Base-by-base conservation (phyloP, 2,888 invertebrate species). In the Protonemura montana region DNA sequence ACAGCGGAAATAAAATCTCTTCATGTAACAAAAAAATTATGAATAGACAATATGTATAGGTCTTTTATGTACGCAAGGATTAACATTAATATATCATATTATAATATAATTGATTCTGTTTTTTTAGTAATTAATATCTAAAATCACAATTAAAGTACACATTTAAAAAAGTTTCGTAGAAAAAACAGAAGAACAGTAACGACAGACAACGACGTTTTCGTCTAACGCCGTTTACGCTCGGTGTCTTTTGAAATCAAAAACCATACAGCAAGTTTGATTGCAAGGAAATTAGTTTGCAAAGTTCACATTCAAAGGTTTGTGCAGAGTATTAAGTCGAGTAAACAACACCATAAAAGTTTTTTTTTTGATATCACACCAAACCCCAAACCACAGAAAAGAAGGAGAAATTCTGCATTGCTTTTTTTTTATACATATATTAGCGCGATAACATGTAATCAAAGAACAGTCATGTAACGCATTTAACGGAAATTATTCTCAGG, bases 141-240 rank as follows among this genome's bases (percentile, higher is more conserved):
- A 86, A 80, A 41, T 86, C 86, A 85, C 85, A 86, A 81, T 42
- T 84, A 86, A 87, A 85, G 42, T 85, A 85, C 80, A 86, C 85
- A 87, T 81, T 85, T 86, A 84, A 85, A 87, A 87, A 87, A 85
- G 85, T 86, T 85, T 86, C 85, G 87, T 86, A 87, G 86, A 87
- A 87, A 87, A 87, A 87, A 86, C 87, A 30, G 83, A 86, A 87
- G 83, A 86, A 87, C 83, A 82, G 80, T 87, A 76, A 87, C 85
- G 82, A 85, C 77, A 87, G 77, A 59, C 35, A 25, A 80, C 27
- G 13, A 84, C 28, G 76, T 84, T n/a, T 59, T 84, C 59, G 21
- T 21, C 21, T 2, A 21, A 59, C 59, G 35, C 35, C 35, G 5
- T 35, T 59, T 59, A 59, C 7, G 3, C 6, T 59, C 41, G 13